phyloP scores from a whole-genome alignment of 2,888 invertebrate genomes.

The Drosophila niveifrons region DNA sequence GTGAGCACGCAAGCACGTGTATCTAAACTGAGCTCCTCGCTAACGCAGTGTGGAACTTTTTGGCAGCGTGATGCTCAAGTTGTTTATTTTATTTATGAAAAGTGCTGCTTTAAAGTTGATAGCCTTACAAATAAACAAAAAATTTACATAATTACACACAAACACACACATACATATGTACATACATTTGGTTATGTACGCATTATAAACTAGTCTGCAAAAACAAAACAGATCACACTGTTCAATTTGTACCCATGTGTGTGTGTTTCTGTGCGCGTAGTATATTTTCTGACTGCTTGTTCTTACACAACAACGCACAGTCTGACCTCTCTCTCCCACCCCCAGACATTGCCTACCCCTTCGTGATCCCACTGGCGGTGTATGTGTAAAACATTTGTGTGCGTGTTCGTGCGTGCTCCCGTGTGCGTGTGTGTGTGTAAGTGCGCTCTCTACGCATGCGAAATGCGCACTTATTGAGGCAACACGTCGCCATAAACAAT shows the following conservation, averaged over 20 bases:
- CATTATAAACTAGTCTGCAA: conserved; percentile 35
- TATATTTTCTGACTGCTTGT: conserved; percentile 1
- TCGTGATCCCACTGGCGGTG: conserved; percentile 22
- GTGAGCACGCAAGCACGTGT: neutral
- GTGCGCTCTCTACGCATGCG: conserved; percentile 40
- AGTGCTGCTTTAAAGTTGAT: conserved; percentile 28
- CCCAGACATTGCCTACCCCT: conserved; percentile 17
- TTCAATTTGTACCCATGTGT: conserved; percentile 1
- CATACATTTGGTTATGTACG: conserved; percentile 12
- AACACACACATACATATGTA: conserved; percentile 5
- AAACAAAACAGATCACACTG: conserved; percentile 24
- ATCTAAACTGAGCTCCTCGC: neutral
- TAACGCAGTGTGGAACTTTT: conserved; percentile 16
- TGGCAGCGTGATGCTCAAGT: neutral
- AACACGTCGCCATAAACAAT: conserved; percentile 39
- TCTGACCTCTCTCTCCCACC: conserved; percentile 27
- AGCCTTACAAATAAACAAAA: conserved; percentile 31
- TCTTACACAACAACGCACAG: conserved; percentile 41
- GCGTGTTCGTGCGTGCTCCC: neutral
- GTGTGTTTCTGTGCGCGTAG: neutral
- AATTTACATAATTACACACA: conserved; percentile 9
- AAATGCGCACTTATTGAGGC: conserved; percentile 46
- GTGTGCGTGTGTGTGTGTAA: neutral
- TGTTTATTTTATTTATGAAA: conserved; percentile 5
- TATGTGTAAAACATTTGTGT: conserved; percentile 5